Evolutionary conservation across 2,888 invertebrate species (phyloP), one percentile per base, ranked within the genome.

Genomic region (Petrolisthes cinctipes): DNA sequence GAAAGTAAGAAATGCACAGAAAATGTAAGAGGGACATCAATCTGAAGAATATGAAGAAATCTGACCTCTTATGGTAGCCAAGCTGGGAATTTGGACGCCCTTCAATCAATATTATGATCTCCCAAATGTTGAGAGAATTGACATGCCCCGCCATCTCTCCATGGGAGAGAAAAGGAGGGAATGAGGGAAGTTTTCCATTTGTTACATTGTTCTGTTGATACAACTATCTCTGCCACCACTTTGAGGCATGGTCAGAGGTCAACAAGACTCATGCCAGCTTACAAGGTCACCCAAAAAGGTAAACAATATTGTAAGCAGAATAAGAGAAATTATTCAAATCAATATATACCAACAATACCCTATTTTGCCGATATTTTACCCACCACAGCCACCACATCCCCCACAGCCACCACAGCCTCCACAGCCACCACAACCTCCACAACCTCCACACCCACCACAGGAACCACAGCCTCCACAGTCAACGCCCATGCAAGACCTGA

Each of bases 401-500:
- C 87, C 89, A 53, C 89, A 89, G 17, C 89, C 89, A 23, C 89
- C 89, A 73, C 89, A 89, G 4, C 89, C 89, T 5, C 89, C 89
- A 80, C 89, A 89, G 3, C 87, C 89, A 4, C 89, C 89, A 56
- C 89, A 89, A 61, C 89, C 87, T 0, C 89, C 89, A 23, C 89
- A 89, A 5, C 89, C 89, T 5, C 89, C 89, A 53, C 89, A 89
- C 4, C 89, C 89, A 5, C 89, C 89, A 54, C 89, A 89, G 37
- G 89, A 88, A 7, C 89, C 89, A 37, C 89, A 89, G 23, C 89
- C 89, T n/a, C 87, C 89, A 61, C 89, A 89, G 53, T 86, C 89
- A 54, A 86, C 86, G 23, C 86, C 89, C 37, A 78, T 82, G 82
- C 86, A 88, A 54, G 89, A 86, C 73, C 86, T 84, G 54, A 89